phyloP scores from a whole-genome alignment of 2,797 vertebrate genomes.

The Crax fasciolata region DNA sequence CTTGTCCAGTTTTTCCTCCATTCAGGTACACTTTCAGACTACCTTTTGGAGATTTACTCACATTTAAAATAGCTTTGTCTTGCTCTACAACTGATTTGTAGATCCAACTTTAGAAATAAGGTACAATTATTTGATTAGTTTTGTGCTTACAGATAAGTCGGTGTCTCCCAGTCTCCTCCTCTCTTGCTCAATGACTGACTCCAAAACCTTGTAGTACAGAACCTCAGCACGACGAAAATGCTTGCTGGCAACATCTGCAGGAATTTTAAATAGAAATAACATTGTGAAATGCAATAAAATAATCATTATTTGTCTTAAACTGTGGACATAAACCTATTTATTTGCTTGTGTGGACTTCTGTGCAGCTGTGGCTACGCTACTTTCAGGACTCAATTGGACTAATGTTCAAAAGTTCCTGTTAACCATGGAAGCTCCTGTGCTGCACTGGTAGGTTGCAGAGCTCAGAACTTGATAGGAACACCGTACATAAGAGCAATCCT shows the following conservation, averaged over 20 bases:
- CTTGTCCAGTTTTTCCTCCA: background rate
- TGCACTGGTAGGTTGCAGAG: background rate
- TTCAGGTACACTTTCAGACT: background rate
- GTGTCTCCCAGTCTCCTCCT: constrained; percentile 90
- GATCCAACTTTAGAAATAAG: background rate
- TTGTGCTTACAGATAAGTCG: constrained; percentile 92
- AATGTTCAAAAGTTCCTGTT: background rate
- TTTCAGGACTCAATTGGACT: background rate
- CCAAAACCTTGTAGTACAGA: constrained; percentile 94
- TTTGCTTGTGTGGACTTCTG: background rate
- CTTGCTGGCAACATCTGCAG: constrained; percentile 89
- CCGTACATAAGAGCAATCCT: background rate
- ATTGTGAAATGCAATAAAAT: background rate
- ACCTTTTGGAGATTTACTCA: background rate
- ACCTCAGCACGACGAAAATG: constrained; percentile 91
- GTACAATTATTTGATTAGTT: background rate
- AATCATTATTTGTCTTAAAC: background rate
- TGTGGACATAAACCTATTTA: background rate
- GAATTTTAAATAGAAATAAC: constrained; percentile 25
- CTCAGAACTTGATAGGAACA: background rate
- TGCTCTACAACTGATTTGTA: background rate
- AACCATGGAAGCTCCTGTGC: background rate
- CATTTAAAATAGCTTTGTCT: background rate
- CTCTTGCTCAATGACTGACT: constrained; percentile 91
- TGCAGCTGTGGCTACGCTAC: background rate